Evolutionary conservation across 2,113 vertebrate genomes (phyloP), one percentile per base, ranked within the genome.

Genomic region (Pomatostomus ruficeps): DNA sequence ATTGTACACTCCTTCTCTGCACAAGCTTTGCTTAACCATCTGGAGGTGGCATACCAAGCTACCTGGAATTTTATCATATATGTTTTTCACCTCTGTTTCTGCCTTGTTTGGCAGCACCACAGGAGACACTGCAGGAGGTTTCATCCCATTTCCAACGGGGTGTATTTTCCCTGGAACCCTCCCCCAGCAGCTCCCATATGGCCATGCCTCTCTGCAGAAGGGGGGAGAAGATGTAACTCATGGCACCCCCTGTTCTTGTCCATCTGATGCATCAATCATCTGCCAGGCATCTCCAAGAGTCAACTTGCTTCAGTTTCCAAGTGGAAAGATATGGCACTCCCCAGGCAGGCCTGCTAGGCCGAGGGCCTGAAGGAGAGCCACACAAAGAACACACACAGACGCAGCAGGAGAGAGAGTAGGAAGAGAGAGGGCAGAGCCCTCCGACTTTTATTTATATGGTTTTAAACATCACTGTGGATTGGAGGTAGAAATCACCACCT

Each of bases 1-100:
- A 8, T 49, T 43, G 14, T 1, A 2, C 1, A 1, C 19, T 48
- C 4, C 35, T 68, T 36, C 25, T 14, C 57, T 43, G 11, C 18
- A 18, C n/a, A 63, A 49, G 17, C 29, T 45, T 67, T 63, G 65
- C 20, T 75, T 19, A 79, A 12, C 25, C 0, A 1, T 17, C 35
- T 55, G 35, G 28, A 89, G 28, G 42, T 1, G 28, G 31, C 42
- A 62, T 31, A 36, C 12, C 36, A 52, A 63, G 6, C 15, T 54
- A 59, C 14, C 14, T 40, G 10, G 33, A 45, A 54, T 67, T 63
- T 79, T 76, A 58, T 23, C 12, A 6, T 17, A 28, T 17, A 8
- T 40, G 0, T 72, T 92, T 84, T 38, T 57, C 42, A n/a, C 24
- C 31, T 35, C 24, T 66, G 28, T 66, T 28, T 57, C n/a, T 43